Percentiles rank a stretch among this genome's conserved stretches.
These are phyloP conservation scores for Zenarchopterus dispar DNA, from an alignment of 2,797 vertebrate species.

Conservation along the genomic window DNA sequence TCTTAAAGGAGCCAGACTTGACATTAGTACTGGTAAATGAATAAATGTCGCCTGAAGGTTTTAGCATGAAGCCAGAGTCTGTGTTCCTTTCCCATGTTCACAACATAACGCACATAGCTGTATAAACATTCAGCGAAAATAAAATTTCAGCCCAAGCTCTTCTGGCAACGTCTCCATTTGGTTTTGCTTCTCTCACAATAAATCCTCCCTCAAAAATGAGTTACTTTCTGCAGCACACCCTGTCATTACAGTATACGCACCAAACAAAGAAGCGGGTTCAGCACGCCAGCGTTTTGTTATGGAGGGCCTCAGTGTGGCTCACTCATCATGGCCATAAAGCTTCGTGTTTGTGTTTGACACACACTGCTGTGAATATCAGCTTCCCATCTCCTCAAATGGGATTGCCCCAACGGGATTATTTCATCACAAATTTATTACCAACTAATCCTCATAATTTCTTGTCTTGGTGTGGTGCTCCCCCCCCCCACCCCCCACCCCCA, in stretches of 20 bases:
- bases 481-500: too few relatives aligned
- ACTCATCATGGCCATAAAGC: conserved; percentile 59
- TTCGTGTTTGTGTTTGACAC: conserved; percentile 65
- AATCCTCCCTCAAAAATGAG: too few relatives aligned
- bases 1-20: too few relatives aligned
- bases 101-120: too few relatives aligned
- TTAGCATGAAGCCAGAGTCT: too few relatives aligned
- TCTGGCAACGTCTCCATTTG: too few relatives aligned
- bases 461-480: conserved; percentile 42
- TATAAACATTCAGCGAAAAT: too few relatives aligned
- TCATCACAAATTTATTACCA: conserved; percentile 72
- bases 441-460: conserved; percentile 71
- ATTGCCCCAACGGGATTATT: conserved; percentile 71
- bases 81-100: conserved; percentile 8
- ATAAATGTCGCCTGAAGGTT: too few relatives aligned
- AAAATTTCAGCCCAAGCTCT: too few relatives aligned
- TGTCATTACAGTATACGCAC: conserved; percentile 14
- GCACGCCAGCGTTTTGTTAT: conserved; percentile 53
- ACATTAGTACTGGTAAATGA: too few relatives aligned
- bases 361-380: conserved; percentile 58
- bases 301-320: conserved; percentile 35
- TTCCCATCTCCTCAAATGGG: conserved; percentile 48
- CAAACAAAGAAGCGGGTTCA: conserved; percentile 29
- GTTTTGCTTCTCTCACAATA: too few relatives aligned
- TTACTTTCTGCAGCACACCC: too few relatives aligned